Evolutionary conservation across 2,797 vertebrate genomes (phyloP), one percentile per base, ranked within the genome.

Genomic region (Dendrocincla fuliginosa): DNA sequence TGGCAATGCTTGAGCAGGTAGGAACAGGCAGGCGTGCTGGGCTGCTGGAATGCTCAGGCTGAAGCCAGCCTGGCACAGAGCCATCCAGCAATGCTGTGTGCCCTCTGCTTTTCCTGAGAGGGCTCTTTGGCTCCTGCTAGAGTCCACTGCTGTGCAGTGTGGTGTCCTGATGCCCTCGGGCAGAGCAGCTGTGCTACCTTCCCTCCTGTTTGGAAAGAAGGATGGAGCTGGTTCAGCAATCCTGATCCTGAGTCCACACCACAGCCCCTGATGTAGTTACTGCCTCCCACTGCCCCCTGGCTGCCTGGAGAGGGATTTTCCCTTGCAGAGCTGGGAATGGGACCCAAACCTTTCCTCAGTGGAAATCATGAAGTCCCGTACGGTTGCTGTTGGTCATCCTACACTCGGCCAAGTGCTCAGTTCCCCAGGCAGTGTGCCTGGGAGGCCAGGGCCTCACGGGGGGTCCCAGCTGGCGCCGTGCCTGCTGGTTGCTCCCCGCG

Each of bases 361-460:
- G 23, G 22, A 35, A 61, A 30, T 46, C 32, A 16, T 28, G 7
- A 1, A 2, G 1, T 57, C 8, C 16, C 5, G 5, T 0, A 9
- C 22, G 16, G 85, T 50, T 65, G 8, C 60, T 74, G 17, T 35
- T 42, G 59, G 35, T 50, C 35, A 76, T 15, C 28, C 14, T 0
- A 0, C 47, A 49, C 35, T 88, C 35, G 19, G 60, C 56, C 1
- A 2, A 60, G 68, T 7, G 2, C 53, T 75, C 0, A 0, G 33
- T 11, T 83, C 10, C 32, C 10, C 1, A 1, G 16, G 53, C 61
- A 32, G 19, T 0, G 1, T 47, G 44, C 59, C 28, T 41, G 78
- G 42, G 57, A 61, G 39, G 37, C 17, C 0, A 13, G 41, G 61
- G 33, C 79, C 2, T 0, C 3, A 18, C 0, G 3, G 32, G 37